Base-by-base conservation (phyloP, 2,888 invertebrate genomes). In the Pterobdella sp. region DNA sequence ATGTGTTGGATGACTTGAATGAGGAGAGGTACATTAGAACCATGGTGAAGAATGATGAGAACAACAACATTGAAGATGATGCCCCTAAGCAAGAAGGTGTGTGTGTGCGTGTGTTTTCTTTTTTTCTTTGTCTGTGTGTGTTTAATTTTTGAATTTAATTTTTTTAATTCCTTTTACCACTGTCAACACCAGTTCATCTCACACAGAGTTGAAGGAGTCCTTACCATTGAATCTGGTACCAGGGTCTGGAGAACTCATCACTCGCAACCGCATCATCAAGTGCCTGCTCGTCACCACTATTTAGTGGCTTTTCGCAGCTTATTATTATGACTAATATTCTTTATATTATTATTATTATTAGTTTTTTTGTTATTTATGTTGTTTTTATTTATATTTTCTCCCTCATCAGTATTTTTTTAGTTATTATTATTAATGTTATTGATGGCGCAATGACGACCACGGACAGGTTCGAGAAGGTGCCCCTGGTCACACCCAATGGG, bases 401-500 rank as follows among this genome's bases (percentile, higher is more conserved):
- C 52, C 14, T 49, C 52, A 18, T 18, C 14, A 49, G n/a, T 49
- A 18, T 49, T 49, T 49, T 49, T 18, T 18, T 18, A 18, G 14
- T 18, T 18, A 49, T 18, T 18, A 18, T 49, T 49, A 49, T 49
- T 49, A 14, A 49, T 18, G n/a, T 49, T 49, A 14, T 18, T 49
- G 52, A 49, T 18, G 52, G 14, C n/a, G 14, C n/a, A 7, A 42
- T 65, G 34, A 68, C 34, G 29, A 29, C 31, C 35, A 22, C 37
- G 35, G n/a, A 93, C 80, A 89, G 89, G 77, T 96, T 98, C 85
- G 92, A 95, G 76, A 87, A 88, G 75, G 97, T 98, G 32, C 96
- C 97, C 1, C 87, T 98, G 72, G 91, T 97, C 34, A 98, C 98
- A 0, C 98, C 98, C 1, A 97, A 96, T 81, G 97, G 97, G 0